These are phyloP conservation scores for Conus ventricosus DNA, from an alignment of 1,140 invertebrate genomes.

Conservation along the genomic window DNA sequence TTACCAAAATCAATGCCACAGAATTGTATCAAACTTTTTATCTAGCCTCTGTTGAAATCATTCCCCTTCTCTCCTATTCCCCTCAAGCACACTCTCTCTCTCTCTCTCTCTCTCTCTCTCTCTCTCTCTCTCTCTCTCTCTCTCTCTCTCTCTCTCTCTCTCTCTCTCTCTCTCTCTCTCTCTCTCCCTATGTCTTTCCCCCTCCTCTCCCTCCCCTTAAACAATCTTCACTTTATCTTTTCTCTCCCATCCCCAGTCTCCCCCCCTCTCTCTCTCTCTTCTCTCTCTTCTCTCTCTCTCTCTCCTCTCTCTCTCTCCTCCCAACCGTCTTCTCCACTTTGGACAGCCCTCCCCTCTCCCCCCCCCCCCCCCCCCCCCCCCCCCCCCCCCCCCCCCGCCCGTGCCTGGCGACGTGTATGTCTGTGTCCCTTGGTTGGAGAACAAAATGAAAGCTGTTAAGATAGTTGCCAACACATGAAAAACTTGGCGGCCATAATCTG, in stretches of 20 bases:
- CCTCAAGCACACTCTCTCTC: neutral
- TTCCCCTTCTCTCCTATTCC: neutral
- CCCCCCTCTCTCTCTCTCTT: neutral
- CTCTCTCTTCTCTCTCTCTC: neutral
- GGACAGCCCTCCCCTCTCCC: no score
- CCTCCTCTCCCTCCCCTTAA: neutral
- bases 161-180: neutral
- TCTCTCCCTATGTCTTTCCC: neutral
- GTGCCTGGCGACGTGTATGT: neutral
- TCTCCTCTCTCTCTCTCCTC: neutral
- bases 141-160: neutral
- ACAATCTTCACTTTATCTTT: neutral
- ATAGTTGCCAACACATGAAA: neutral
- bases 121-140: neutral
- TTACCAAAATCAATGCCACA: no score
- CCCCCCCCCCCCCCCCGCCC: neutral
- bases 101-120: neutral
- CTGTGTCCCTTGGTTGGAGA: neutral
- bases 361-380: neutral
- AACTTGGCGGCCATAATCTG: neutral
- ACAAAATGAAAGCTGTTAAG: conserved; percentile 1
- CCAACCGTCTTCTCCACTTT: no score
- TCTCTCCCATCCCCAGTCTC: neutral
- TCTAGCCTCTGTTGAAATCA: neutral
- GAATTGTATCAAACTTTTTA: no score